phyloP scores from a whole-genome alignment of 2,797 vertebrate species.

The Eutrigla gurnardus region DNA sequence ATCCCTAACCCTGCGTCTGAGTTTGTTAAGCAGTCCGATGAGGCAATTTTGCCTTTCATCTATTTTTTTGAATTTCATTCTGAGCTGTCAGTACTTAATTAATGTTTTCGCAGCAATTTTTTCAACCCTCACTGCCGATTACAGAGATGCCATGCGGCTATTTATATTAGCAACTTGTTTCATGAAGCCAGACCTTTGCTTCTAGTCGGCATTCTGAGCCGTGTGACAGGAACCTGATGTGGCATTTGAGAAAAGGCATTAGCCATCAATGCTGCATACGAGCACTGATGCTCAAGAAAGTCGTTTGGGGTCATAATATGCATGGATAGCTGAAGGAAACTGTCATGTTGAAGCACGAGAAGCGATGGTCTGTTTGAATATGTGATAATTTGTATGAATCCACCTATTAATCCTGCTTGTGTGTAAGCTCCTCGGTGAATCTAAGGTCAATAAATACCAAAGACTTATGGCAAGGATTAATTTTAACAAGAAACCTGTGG shows the following conservation, averaged over 20 bases:
- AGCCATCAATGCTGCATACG: constrained; percentile 41
- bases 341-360: constrained; percentile 40
- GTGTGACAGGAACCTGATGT: constrained; percentile 61
- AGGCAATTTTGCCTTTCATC: constrained; percentile 73
- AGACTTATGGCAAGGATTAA: constrained; percentile 37
- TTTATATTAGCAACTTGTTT: constrained; percentile 70
- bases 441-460: constrained; percentile 55
- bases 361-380: constrained; percentile 27
- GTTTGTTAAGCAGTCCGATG: constrained; percentile 72
- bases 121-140: constrained; percentile 64
- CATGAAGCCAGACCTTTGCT: constrained; percentile 51
- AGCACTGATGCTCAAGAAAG: constrained; percentile 53
- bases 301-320: constrained; percentile 49
- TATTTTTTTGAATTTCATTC: constrained; percentile 66
- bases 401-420: constrained; percentile 10
- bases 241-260: constrained; percentile 55
- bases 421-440: constrained; percentile 18
- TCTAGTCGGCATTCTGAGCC: constrained; percentile 56
- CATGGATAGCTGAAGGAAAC: constrained; percentile 38
- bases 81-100: constrained; percentile 74
- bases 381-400: constrained; percentile 37
- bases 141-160: constrained; percentile 60
- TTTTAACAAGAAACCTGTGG: constrained; percentile 49
- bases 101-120: constrained; percentile 78
- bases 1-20: constrained; percentile 53